Percentiles rank a stretch among this genome's conserved stretches.
These are phyloP conservation scores for Nezara viridula DNA, from an alignment of 2,888 invertebrate genomes.

Conservation along the genomic window DNA sequence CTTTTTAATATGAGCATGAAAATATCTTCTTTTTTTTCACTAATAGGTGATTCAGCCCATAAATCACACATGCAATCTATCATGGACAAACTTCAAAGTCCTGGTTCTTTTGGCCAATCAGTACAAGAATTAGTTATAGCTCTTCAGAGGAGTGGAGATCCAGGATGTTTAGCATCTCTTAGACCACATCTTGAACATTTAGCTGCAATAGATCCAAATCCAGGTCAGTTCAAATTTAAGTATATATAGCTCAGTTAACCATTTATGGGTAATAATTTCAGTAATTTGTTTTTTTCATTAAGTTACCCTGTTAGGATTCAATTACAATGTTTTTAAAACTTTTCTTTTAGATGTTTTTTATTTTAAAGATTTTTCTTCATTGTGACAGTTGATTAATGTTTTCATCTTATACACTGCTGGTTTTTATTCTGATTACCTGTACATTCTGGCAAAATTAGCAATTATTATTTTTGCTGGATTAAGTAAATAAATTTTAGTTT, in stretches of 20 bases:
- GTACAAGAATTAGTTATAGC: slow-evolving; percentile 93
- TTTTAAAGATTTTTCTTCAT: no score
- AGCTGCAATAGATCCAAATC: slow-evolving; percentile 88
- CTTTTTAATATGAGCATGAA: neutral
- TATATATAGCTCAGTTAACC: neutral
- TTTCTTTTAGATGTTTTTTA: no score
- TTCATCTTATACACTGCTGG: no score
- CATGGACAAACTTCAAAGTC: slow-evolving; percentile 92
- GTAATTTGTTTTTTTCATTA: no score
- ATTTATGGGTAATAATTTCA: no score
- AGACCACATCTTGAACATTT: slow-evolving; percentile 86
- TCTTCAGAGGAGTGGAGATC: slow-evolving; percentile 89
- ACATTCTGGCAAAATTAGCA: no score
- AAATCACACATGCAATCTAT: slow-evolving; percentile 97
- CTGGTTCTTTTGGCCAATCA: slow-evolving; percentile 89
- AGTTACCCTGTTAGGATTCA: no score
- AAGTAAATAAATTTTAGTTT: no score
- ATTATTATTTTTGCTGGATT: no score
- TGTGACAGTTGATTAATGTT: no score
- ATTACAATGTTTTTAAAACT: no score
- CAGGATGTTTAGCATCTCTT: slow-evolving; percentile 83
- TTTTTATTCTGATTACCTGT: no score
- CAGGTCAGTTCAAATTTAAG: slow-evolving; percentile 73
- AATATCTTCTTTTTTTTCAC: neutral
- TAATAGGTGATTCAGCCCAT: slow-evolving; percentile 81